These are phyloP conservation scores for Tachystola acroxantha DNA, from an alignment of 2,888 invertebrate species.

Conservation along the genomic window DNA sequence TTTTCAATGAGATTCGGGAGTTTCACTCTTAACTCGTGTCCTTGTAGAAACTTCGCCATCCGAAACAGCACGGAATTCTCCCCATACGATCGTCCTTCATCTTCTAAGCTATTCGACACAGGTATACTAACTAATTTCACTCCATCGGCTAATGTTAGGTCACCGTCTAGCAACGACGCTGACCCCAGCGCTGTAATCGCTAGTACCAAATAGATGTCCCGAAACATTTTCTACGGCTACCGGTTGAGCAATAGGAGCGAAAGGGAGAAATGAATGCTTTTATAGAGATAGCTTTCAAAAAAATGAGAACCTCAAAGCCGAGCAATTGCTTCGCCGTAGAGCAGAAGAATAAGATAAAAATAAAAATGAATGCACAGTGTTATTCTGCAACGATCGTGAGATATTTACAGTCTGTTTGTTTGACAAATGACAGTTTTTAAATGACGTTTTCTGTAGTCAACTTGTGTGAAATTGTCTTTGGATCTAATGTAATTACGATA, in stretches of 20 bases:
- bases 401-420: conserved; percentile 7
- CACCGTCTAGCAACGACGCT: conserved; percentile 61
- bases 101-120: conserved; percentile 64
- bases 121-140: conserved; percentile 79
- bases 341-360: conserved; percentile 36
- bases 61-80: conserved; percentile 76
- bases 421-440: conserved; percentile 4
- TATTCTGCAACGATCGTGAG: conserved; percentile 31
- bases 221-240: conserved; percentile 56
- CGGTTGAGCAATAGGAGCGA: conserved; percentile 59
- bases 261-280: conserved; percentile 51
- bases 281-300: conserved; percentile 71
- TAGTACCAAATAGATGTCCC: conserved; percentile 34
- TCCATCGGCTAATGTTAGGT: conserved; percentile 80
- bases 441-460: conserved; percentile 1
- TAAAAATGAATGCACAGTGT: conserved; percentile 23
- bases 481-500: background rate
- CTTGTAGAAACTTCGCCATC: conserved; percentile 82
- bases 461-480: conserved; percentile 2
- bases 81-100: conserved; percentile 65
- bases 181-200: conserved; percentile 31
- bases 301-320: conserved; percentile 49
- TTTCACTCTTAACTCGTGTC: conserved; percentile 85
- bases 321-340: conserved; percentile 45
- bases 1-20: conserved; percentile 83